Base-by-base conservation (phyloP, 92 coral and sea anemone species). In the Epizoanthus illoricatus region DNA sequence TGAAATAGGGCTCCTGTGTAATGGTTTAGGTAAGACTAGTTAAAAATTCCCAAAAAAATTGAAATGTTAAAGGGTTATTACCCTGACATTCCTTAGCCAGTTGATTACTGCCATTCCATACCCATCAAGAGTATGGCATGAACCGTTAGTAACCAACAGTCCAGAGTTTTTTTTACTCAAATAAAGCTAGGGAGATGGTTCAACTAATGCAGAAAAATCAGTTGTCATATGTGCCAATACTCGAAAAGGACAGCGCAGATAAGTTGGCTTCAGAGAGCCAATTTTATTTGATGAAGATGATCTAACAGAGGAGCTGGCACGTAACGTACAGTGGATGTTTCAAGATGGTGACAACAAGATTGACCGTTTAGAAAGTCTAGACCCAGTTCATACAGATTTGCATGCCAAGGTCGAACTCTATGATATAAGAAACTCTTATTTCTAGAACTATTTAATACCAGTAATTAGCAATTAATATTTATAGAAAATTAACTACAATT, bases 301-400 rank as follows among this genome's bases (percentile, higher is more conserved):
- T 2, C 56, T 87, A 39, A 75, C 84, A 40, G 90, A 86, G 73
- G 89, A 86, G 62, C 80, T 75, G 12, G 89, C 89, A 17, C 72
- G 89, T 45, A 86, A 86, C 63, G 86, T 86, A 0, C 89, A 86
- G 49, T 86, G 86, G 86, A 80, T 70, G 65, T 86, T 86, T 42
- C 66, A 47, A 12, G 89, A 86, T 73, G 89, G 89, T 16, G 89
- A 81, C 20, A 61, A 86, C 41, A 80, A 52, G 58, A 76, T 68
- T 47, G 85, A 85, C 57, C 68, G 84, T 45, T 58, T 79, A 20
- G 71, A 52, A 52, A 71, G 89, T 65, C 49, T 86, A 7, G 81
- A 86, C 66, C 89, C 75, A 8, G 65, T 18, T 16, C 89, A 86
- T 52, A 80, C 89, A 15, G 89, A 86, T 52, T 86, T 86, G 89